These are phyloP conservation scores for Poeciliopsis turneri DNA, from an alignment of 2,797 vertebrate species.

Conservation along the genomic window DNA sequence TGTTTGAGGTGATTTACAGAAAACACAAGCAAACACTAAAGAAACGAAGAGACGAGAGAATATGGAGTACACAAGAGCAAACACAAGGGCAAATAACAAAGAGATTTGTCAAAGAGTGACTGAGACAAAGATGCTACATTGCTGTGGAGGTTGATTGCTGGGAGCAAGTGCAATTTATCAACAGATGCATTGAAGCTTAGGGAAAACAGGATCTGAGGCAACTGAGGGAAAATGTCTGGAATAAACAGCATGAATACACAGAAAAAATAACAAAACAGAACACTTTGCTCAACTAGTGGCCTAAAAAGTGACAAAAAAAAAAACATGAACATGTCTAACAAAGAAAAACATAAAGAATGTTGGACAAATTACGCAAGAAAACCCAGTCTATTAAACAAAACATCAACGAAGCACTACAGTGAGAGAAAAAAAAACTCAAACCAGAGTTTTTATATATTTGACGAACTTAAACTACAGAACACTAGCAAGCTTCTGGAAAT, in stretches of 20 bases:
- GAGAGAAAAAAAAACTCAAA: not conserved
- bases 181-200: not conserved
- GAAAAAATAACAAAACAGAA: not conserved
- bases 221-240: not conserved
- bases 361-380: not conserved
- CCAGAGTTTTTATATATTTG: not conserved
- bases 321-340: not conserved
- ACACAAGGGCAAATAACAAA: not conserved
- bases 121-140: not conserved
- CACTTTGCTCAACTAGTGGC: not conserved
- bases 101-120: not conserved
- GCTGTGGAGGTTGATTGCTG: not conserved
- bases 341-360: not conserved
- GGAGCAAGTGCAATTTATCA: not conserved
- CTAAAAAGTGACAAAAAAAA: not conserved
- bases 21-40: not conserved
- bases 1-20: not conserved
- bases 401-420: not conserved
- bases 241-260: not conserved
- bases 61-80: not conserved
- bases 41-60: not conserved
- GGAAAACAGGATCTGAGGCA: not conserved
- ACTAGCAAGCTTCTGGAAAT: not conserved
- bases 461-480: not conserved
- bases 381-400: not conserved